A percentile compares a stretch with the other conserved stretches of the same genome.
Evolutionary conservation across 92 coral and sea anemone species (phyloP).

Genomic region (Anthopleura xanthogrammica): DNA sequence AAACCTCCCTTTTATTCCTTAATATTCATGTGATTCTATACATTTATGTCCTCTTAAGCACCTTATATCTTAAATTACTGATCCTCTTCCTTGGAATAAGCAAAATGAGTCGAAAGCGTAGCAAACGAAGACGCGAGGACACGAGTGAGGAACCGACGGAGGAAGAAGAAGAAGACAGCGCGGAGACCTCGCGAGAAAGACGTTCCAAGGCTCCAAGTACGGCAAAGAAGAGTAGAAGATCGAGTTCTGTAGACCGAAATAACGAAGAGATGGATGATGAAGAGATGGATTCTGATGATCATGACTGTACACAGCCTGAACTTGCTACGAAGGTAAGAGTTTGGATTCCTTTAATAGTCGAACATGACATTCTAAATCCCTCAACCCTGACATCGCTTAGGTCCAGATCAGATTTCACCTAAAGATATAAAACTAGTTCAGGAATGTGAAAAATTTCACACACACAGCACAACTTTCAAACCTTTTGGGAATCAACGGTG

Average conservation of each 20-base stretch:
- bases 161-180: constrained; percentile 39
- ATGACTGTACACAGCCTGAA: constrained; percentile 56
- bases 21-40: no score
- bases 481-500: no score
- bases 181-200: constrained; percentile 21
- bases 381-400: no score
- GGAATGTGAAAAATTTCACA: no score
- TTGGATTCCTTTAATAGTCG: not conserved
- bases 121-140: constrained; percentile 37
- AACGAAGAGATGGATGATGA: constrained; percentile 30
- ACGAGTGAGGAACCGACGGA: constrained; percentile 28
- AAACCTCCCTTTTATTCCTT: not conserved
- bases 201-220: constrained; percentile 26
- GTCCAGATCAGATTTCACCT: no score
- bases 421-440: not conserved
- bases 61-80: not conserved
- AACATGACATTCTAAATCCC: no score
- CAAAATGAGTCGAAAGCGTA: constrained; percentile 31
- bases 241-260: constrained; percentile 22
- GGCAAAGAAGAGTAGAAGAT: constrained; percentile 45
- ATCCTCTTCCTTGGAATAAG: not conserved
- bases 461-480: no score
- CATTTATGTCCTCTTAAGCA: not conserved
- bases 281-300: constrained; percentile 29
- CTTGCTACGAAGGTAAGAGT: constrained; percentile 19